Evolutionary conservation across 2,797 vertebrate species (phyloP).

Genomic region (Coluber constrictor): DNA sequence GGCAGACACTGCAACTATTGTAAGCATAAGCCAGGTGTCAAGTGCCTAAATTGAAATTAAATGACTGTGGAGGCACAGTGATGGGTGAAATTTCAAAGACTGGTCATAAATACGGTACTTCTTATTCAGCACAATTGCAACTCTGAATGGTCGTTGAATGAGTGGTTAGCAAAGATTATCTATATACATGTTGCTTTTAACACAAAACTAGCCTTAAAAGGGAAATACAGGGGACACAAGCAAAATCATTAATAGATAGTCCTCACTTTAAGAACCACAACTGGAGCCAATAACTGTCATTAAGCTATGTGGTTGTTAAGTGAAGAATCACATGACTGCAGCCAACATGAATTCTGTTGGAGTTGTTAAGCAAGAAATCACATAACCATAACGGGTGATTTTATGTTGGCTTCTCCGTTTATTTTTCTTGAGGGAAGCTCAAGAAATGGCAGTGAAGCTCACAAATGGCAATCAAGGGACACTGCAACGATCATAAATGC

Average conservation of each 20-base stretch:
- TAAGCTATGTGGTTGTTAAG: not conserved
- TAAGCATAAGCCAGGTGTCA: not conserved
- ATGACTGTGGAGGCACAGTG: not conserved
- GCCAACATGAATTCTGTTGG: not conserved
- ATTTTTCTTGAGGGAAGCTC: not conserved
- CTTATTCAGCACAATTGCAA: not conserved
- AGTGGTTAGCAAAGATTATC: not conserved
- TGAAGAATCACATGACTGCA: not conserved
- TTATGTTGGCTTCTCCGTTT: not conserved
- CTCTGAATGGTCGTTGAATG: not conserved
- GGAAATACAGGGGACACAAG: not conserved
- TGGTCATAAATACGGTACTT: not conserved
- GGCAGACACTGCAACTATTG: not conserved
- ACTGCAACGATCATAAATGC: not conserved
- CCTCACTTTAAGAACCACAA: not conserved
- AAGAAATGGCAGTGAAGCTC: not conserved
- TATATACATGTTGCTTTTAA: not conserved
- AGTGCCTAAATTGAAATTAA: not conserved
- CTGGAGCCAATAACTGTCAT: not conserved
- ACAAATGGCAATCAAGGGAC: not conserved
- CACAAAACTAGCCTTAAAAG: not conserved
- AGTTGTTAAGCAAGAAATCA: not conserved
- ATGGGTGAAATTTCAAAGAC: not conserved
- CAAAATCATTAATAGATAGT: not conserved
- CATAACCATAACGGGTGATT: not conserved